Evolutionary conservation across 1,140 invertebrate species (phyloP), one percentile per base, ranked within the genome.

Genomic region (Heterodera schachtii): DNA sequence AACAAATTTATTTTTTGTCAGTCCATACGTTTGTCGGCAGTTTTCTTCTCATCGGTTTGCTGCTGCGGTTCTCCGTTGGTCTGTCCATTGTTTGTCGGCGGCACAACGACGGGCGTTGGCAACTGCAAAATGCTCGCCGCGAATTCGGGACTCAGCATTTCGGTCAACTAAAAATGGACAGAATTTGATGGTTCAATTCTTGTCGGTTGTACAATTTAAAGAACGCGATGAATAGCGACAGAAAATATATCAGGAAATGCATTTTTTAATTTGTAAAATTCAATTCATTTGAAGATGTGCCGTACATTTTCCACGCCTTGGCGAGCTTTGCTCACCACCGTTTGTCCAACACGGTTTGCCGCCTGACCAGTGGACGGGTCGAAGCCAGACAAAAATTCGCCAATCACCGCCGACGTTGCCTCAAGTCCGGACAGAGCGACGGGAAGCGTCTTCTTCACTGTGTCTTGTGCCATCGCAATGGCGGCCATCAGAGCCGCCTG

Each of bases 361-460:
- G 57, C 41, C 75, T 76, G 75, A 11, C 67, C 75, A 5, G 52
- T 76, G 75, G 8, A 6, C 75, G 75, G 5, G 43, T 76, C 75
- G 64, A 76, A 81, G 4, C 71, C 71, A 19, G 47, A 4, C 31
- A 79, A 52, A 16, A 81, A 13, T 49, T 81, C 21, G 52, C 74
- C 80, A 19, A 81, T 49, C 46, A 81, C n/a, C 46, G 75, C 31
- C 4, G 80, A 13, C 7, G 80, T 49, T 16, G 78, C 80, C 52
- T 81, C 80, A 13, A 81, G 52, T 3, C 52, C 80, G 11, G 49
- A 74, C 19, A 81, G 52, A 3, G 80, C 43, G 21, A 19, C 80
- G 19, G 77, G 74, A 41, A 74, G 78, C n/a, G 80, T 41, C 21
- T 60, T 21, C 21, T 81, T 52, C 43, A 78, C 1, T n/a, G 80